These are phyloP conservation scores for Odontophorus gujanensis DNA, from an alignment of 2,113 vertebrate genomes.

Conservation along the genomic window DNA sequence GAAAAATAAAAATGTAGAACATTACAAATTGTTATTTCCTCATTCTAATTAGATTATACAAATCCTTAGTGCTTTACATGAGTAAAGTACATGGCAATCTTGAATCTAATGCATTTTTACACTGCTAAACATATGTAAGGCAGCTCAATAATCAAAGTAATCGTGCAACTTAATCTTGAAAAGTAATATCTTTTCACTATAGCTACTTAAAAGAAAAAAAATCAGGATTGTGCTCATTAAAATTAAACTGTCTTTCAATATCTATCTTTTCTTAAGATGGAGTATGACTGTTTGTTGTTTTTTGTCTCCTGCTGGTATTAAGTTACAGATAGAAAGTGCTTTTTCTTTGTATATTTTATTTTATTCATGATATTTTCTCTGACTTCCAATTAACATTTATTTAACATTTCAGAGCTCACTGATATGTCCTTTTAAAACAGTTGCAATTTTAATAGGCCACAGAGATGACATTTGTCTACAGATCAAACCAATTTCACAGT, in stretches of 20 bases:
- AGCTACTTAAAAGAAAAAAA: constrained; percentile 60
- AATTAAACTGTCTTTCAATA: constrained; percentile 22
- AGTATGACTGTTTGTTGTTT: neutral
- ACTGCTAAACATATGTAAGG: neutral
- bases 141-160: constrained; percentile 50
- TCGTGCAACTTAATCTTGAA: constrained; percentile 47
- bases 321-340: neutral
- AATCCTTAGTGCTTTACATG: constrained; percentile 6
- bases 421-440: constrained; percentile 56
- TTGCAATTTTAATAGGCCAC: constrained; percentile 30
- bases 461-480: constrained; percentile 52
- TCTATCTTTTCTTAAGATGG: constrained; percentile 27
- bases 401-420: constrained; percentile 17
- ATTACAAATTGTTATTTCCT: constrained; percentile 34
- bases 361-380: constrained; percentile 48
- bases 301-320: neutral
- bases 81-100: neutral
- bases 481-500: constrained; percentile 29
- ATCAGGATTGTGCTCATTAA: neutral
- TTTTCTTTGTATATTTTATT: constrained; percentile 25
- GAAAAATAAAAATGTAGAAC: constrained; percentile 46
- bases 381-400: constrained; percentile 67
- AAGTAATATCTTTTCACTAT: constrained; percentile 57
- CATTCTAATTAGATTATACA: constrained; percentile 58
- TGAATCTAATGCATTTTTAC: neutral